phyloP scores from a whole-genome alignment of 2,888 invertebrate genomes.

The Amphipyra berbera region DNA sequence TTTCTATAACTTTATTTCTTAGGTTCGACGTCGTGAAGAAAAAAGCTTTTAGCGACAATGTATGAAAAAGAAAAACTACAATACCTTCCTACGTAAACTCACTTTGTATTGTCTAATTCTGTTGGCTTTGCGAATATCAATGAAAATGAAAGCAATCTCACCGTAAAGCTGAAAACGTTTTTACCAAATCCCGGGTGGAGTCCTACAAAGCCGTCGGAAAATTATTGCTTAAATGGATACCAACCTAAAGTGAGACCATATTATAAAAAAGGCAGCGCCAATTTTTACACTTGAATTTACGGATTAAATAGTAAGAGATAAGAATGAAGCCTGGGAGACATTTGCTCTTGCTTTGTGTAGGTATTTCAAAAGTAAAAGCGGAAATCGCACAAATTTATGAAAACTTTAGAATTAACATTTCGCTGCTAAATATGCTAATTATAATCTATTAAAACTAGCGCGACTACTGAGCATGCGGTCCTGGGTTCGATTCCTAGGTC shows the following conservation, averaged over 20 bases:
- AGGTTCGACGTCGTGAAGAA: not conserved
- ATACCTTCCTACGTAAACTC: constrained; percentile 12
- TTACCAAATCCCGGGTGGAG: constrained; percentile 34
- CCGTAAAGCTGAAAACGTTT: constrained; percentile 47
- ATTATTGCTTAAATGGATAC: constrained; percentile 36
- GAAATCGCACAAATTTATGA: no score
- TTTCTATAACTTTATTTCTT: constrained; percentile 7
- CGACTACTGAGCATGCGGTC: no score
- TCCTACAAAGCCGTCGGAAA: constrained; percentile 38
- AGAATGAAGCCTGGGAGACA: not conserved
- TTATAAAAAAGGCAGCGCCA: constrained; percentile 24
- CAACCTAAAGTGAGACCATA: constrained; percentile 30
- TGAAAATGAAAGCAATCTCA: constrained; percentile 44
- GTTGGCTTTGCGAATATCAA: constrained; percentile 28
- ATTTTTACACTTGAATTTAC: constrained; percentile 25
- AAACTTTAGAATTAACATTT: no score
- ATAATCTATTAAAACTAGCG: no score
- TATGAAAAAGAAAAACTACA: constrained; percentile 14
- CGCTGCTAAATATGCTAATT: no score
- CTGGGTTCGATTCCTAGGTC: no score
- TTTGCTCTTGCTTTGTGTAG: not conserved
- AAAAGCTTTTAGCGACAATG: constrained; percentile 19
- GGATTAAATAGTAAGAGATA: constrained; percentile 22
- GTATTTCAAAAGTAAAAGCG: no score
- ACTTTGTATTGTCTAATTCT: constrained; percentile 33